A percentile compares a stretch with the other conserved stretches of the same genome.
phyloP scores from a whole-genome alignment of 2,888 invertebrate genomes.

The Phania funesta region DNA sequence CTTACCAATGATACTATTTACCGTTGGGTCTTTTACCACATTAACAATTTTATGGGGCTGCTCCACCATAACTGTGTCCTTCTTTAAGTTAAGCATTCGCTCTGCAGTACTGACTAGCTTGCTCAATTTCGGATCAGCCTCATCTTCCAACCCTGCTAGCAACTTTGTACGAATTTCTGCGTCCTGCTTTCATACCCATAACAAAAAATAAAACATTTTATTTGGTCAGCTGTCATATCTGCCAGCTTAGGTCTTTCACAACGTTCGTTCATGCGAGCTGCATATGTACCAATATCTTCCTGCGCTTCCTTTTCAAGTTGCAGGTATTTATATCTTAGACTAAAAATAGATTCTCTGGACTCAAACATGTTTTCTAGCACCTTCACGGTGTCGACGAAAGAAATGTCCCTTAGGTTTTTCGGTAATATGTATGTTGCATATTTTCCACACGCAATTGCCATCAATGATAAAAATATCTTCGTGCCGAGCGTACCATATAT shows the following conservation, averaged over 20 bases:
- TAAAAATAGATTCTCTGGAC: neutral
- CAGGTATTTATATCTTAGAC: neutral
- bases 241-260: constrained; percentile 16
- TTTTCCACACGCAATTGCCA: constrained; percentile 2
- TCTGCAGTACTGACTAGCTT: neutral
- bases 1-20: neutral
- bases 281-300: neutral
- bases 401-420: neutral
- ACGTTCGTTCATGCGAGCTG: constrained; percentile 1
- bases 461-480: too few relatives aligned
- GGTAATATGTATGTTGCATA: constrained; percentile 2
- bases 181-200: neutral
- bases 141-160: neutral
- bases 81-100: neutral
- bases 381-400: neutral
- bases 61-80: neutral
- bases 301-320: neutral
- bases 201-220: neutral
- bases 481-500: neutral
- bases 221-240: constrained; percentile 16
- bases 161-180: neutral
- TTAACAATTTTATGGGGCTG: neutral
- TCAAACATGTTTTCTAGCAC: neutral
- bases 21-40: neutral
- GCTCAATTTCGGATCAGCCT: neutral